A percentile compares a stretch with the other conserved stretches of the same genome.
These are phyloP conservation scores for Chamaetylas fuelleborni DNA, from an alignment of 2,113 vertebrate species.

Conservation along the genomic window DNA sequence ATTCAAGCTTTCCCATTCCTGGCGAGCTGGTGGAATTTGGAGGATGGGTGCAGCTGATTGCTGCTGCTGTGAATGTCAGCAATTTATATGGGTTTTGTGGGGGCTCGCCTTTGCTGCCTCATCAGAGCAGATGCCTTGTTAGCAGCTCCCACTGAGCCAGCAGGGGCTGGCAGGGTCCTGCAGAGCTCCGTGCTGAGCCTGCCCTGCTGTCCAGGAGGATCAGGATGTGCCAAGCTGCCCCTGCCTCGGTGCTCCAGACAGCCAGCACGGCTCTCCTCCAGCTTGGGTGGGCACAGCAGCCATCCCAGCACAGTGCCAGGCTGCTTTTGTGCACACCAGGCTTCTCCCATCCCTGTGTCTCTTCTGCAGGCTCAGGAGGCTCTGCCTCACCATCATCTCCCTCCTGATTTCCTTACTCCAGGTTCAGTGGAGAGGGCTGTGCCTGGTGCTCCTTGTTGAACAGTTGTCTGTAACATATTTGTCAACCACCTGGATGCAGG, in stretches of 20 bases:
- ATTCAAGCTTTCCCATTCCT: not conserved
- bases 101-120: not conserved
- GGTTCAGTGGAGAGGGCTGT: not conserved
- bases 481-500: not conserved
- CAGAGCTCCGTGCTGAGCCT: not conserved
- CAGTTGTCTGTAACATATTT: not conserved
- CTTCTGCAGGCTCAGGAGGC: not conserved
- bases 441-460: not conserved
- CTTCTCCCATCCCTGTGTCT: not conserved
- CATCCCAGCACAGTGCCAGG: not conserved
- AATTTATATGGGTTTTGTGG: not conserved
- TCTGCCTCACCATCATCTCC: not conserved
- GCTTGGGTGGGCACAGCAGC: rapidly evolving
- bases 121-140: not conserved
- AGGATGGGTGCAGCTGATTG: not conserved
- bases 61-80: not conserved
- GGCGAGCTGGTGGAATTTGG: not conserved
- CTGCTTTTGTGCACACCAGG: not conserved
- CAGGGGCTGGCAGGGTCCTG: not conserved
- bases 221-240: not conserved
- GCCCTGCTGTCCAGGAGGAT: not conserved
- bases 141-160: not conserved
- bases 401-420: not conserved
- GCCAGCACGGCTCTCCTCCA: not conserved
- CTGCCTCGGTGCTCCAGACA: not conserved